Percentiles rank a stretch among this genome's conserved stretches.
Evolutionary conservation across 2,888 invertebrate genomes (phyloP).

Genomic region (Agriopis aurantiaria): DNA sequence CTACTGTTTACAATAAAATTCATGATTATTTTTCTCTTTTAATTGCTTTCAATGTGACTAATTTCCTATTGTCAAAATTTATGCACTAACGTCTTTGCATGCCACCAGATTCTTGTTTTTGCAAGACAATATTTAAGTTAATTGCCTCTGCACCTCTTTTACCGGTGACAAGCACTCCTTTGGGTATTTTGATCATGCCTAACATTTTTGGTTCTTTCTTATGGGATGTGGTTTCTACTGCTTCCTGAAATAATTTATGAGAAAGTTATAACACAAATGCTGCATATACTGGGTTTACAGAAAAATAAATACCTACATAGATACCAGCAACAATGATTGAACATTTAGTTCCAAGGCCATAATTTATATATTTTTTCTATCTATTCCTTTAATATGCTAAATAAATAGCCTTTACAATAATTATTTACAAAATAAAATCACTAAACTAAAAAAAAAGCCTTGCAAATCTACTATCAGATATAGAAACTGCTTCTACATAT

Average conservation of each 20-base stretch:
- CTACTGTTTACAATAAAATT: constrained; percentile 18
- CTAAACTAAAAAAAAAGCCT: constrained; percentile 26
- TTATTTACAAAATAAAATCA: constrained; percentile 12
- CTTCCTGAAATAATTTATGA: constrained; percentile 52
- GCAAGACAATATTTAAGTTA: constrained; percentile 64
- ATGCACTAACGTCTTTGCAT: constrained; percentile 1
- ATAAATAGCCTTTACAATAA: not conserved
- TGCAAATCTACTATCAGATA: constrained; percentile 18
- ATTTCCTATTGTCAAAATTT: not conserved
- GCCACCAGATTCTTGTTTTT: constrained; percentile 50
- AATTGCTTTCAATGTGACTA: not conserved
- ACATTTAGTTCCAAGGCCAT: constrained; percentile 21
- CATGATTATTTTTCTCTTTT: constrained; percentile 31
- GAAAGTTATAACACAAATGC: constrained; percentile 13
- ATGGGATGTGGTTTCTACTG: constrained; percentile 15
- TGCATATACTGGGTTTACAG: not conserved
- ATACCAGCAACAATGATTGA: not conserved
- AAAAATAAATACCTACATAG: not conserved
- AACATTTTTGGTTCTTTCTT: constrained; percentile 50
- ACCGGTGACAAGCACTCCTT: constrained; percentile 60
- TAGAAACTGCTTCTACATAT: constrained; percentile 58
- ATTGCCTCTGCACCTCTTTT: constrained; percentile 61
- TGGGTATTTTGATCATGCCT: constrained; percentile 64
- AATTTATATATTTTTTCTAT: not conserved
- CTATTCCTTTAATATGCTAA: not conserved